Conservation (phyloP, 2,888 invertebrate species). For the Labia minor region DNA sequence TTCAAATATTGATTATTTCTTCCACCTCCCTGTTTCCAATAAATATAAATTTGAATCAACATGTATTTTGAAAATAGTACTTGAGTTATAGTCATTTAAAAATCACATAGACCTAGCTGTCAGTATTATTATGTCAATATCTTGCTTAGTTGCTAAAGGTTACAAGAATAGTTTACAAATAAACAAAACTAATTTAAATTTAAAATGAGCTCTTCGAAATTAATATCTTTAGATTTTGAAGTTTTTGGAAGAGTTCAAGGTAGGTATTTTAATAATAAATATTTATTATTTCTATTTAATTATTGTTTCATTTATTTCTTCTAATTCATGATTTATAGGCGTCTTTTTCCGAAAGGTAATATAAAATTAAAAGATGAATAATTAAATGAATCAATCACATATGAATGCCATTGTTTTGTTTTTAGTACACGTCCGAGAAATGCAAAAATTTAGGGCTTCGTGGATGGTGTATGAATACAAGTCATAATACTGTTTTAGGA, state of each 20-base stretch:
- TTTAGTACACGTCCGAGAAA: slow-evolving; percentile 53
- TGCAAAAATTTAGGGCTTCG: slow-evolving; percentile 50
- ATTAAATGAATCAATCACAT: not conserved
- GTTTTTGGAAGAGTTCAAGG: slow-evolving; percentile 51
- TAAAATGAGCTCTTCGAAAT: slow-evolving; percentile 17
- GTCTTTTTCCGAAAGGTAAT: slow-evolving; percentile 52
- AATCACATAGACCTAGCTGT: no score
- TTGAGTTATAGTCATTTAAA: no score
- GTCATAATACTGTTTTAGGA: slow-evolving; percentile 54
- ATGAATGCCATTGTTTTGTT: slow-evolving; percentile 14
- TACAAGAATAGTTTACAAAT: no score
- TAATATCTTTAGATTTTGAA: slow-evolving; percentile 45
- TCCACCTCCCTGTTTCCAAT: no score
- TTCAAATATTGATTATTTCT: no score
- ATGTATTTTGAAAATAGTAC: no score
- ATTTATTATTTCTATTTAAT: not conserved
- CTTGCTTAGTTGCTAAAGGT: no score
- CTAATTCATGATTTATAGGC: slow-evolving; percentile 32
- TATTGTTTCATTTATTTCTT: slow-evolving; percentile 19
- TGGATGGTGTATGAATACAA: slow-evolving; percentile 66
- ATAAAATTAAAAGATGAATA: not conserved
- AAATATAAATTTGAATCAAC: no score
- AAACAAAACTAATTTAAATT: not conserved
- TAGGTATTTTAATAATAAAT: slow-evolving; percentile 29
- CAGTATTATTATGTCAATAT: no score